phyloP scores from a whole-genome alignment of 2,888 invertebrate species.

The Atherix ibis region DNA sequence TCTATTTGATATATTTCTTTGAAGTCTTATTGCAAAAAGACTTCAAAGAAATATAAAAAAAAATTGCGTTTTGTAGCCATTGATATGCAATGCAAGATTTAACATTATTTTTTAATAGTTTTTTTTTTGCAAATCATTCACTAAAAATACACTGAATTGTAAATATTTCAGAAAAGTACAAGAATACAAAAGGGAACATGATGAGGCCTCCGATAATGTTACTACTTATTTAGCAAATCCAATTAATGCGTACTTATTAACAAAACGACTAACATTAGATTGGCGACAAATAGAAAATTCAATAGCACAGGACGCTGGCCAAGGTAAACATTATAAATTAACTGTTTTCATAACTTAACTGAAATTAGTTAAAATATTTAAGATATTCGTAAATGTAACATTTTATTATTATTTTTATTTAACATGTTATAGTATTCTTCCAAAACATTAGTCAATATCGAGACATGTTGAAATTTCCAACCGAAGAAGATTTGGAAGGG shows the following conservation, averaged over 20 bases:
- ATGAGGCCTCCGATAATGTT: conserved; percentile 54
- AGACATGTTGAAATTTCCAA: conserved; percentile 60
- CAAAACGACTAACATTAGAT: conserved; percentile 58
- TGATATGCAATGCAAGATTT: too few relatives aligned
- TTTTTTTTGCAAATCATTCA: too few relatives aligned
- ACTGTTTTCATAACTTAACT: conserved; percentile 78
- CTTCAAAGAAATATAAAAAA: too few relatives aligned
- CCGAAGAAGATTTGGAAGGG: conserved; percentile 76
- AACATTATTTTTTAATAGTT: too few relatives aligned
- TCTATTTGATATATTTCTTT: too few relatives aligned
- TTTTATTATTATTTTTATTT: conserved; percentile 2
- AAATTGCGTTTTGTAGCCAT: too few relatives aligned
- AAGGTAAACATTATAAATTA: conserved; percentile 56
- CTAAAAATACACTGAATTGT: too few relatives aligned
- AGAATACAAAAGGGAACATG: conserved; percentile 52
- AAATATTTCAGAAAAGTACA: conserved; percentile 33
- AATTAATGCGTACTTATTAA: conserved; percentile 79
- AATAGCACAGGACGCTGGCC: not conserved
- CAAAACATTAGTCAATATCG: conserved; percentile 55
- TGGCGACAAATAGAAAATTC: conserved; percentile 15
- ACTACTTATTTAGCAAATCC: conserved; percentile 72
- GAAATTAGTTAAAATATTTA: not conserved
- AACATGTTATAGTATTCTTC: conserved; percentile 39
- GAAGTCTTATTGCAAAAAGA: too few relatives aligned
- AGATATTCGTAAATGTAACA: not conserved